Evolutionary conservation across 64 coral and sea anemone species (phyloP).

Genomic region (Stylophora pistillata): DNA sequence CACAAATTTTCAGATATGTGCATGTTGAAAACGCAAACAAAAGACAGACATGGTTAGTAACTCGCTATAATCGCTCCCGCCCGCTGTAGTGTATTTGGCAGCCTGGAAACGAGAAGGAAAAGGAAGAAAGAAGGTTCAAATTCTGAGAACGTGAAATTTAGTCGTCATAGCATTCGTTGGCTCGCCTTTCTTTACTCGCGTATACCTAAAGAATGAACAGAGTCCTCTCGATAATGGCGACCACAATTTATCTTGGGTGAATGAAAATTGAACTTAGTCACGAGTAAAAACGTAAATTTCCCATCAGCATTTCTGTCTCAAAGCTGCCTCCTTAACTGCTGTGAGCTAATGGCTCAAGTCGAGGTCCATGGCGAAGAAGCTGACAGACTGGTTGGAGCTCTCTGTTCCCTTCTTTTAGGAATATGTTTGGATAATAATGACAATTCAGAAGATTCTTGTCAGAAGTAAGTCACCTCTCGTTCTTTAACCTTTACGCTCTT

Average conservation of each 20-base stretch:
- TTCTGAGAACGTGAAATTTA: background rate
- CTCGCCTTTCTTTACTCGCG: background rate
- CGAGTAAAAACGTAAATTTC: background rate
- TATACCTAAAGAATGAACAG: no score
- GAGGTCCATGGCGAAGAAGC: conserved; percentile 91
- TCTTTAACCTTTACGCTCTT: background rate
- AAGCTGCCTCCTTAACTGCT: conserved; percentile 27
- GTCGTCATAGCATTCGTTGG: background rate
- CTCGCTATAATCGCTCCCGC: no score
- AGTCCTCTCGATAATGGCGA: no score
- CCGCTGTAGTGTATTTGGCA: no score
- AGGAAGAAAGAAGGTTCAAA: no score
- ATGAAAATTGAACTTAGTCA: background rate
- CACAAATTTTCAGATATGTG: no score
- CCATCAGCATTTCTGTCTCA: background rate
- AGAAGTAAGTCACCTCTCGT: conserved; percentile 56
- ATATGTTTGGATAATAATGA: conserved; percentile 92
- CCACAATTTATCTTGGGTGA: no score
- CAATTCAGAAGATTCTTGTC: conserved; percentile 76
- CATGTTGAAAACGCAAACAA: no score
- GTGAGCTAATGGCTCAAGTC: conserved; percentile 89
- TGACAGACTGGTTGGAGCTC: conserved; percentile 79
- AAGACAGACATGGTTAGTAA: no score
- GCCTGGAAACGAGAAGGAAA: no score
- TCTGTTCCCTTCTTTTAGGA: conserved; percentile 90